Evolutionary conservation across 2,888 invertebrate genomes (phyloP).

Genomic region (Euplexia lucipara): DNA sequence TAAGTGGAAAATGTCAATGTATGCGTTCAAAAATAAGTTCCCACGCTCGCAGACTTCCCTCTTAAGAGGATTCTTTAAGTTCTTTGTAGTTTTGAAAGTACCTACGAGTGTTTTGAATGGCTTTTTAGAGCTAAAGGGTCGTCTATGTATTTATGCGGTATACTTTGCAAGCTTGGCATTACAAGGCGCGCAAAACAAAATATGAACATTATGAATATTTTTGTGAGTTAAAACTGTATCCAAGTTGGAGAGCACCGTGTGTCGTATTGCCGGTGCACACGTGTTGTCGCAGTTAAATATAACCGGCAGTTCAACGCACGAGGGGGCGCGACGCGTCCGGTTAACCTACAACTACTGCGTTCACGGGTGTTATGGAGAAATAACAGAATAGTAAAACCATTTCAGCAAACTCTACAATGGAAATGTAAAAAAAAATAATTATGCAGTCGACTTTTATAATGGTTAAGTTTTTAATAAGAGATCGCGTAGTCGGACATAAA

Average conservation of each 20-base stretch:
- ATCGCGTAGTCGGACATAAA: no score
- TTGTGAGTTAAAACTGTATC: slow-evolving; percentile 74
- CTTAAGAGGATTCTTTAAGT: slow-evolving; percentile 72
- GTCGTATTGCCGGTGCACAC: slow-evolving; percentile 81
- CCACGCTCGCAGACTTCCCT: no score
- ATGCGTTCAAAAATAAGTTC: no score
- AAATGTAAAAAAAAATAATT: not conserved
- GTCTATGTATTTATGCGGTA: slow-evolving; percentile 18
- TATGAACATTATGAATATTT: slow-evolving; percentile 72
- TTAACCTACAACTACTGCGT: slow-evolving; percentile 82
- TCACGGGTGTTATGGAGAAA: slow-evolving; percentile 57
- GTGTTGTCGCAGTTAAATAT: slow-evolving; percentile 89
- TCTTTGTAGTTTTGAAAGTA: slow-evolving; percentile 65
- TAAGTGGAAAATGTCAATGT: no score
- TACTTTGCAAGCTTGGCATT: slow-evolving; percentile 10
- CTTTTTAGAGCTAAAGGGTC: slow-evolving; percentile 46
- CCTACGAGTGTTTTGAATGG: slow-evolving; percentile 66
- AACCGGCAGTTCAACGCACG: slow-evolving; percentile 88
- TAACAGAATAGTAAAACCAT: slow-evolving; percentile 33
- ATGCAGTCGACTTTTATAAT: slow-evolving; percentile 4
- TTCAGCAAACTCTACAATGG: slow-evolving; percentile 11
- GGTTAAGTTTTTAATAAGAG: no score
- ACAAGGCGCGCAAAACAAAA: slow-evolving; percentile 23
- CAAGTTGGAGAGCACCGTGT: slow-evolving; percentile 79
- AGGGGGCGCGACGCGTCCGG: slow-evolving; percentile 82